A percentile compares a stretch with the other conserved stretches of the same genome.
Conservation (phyloP, 2,888 invertebrate genomes). For the Idaea aversata region DNA sequence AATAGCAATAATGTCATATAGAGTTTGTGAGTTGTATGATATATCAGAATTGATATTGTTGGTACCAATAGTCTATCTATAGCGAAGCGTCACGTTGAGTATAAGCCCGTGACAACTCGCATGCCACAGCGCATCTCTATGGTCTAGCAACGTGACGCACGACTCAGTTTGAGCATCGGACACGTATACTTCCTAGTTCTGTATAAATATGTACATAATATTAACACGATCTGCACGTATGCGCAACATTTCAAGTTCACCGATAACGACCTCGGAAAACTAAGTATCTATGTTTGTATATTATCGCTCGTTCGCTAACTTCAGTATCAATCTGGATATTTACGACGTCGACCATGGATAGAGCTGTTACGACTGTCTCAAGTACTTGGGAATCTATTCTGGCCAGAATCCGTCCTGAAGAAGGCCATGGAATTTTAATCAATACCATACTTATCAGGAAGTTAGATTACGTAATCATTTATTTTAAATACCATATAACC, state of each 20-base stretch:
- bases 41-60: neutral
- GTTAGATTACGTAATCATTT: conserved; percentile 25
- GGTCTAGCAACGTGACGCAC: conserved; percentile 43
- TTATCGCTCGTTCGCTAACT: conserved; percentile 49
- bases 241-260: conserved; percentile 66
- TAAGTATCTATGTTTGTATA: conserved; percentile 26
- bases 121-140: conserved; percentile 31
- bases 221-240: conserved; percentile 57
- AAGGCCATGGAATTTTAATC: conserved; percentile 28
- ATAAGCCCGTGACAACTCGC: conserved; percentile 24
- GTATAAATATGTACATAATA: conserved; percentile 47
- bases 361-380: conserved; percentile 34
- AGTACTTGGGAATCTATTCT: conserved; percentile 31
- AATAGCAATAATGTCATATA: conserved; percentile 6
- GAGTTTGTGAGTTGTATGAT: neutral
- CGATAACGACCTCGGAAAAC: conserved; percentile 60
- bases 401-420: conserved; percentile 24
- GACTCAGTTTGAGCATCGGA: conserved; percentile 40
- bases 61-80: conserved; percentile 1
- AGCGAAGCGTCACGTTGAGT: conserved; percentile 28
- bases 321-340: conserved; percentile 37
- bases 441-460: conserved; percentile 28
- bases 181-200: conserved; percentile 60
- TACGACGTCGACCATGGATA: conserved; percentile 34
- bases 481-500: conserved; percentile 21